Evolutionary conservation across 2,797 vertebrate genomes (phyloP), one percentile per base, ranked within the genome.

Genomic region (Remorina albescens): DNA sequence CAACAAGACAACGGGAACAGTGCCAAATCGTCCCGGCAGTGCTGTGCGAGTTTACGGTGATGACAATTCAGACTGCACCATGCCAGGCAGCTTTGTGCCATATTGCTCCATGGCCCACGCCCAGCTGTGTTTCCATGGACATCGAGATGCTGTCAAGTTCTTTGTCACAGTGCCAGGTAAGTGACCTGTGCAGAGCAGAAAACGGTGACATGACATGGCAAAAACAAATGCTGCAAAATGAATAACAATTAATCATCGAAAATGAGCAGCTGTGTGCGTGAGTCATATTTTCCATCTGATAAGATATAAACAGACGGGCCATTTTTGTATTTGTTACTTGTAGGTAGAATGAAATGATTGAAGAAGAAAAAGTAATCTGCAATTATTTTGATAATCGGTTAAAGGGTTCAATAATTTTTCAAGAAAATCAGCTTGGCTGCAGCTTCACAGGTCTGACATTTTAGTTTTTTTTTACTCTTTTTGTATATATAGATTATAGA

Each of bases 31-130:
- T 3, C 95, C 97, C 0, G 94, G 98, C 0, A 94, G 95, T 0
- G 91, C 98, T 46, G 96, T 99, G n/a, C 96, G 98, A 0, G 96
- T 99, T 56, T 99, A 97, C 0, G 91, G 95, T 0, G 96, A 98
- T 0, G 97, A 98, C 54, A 85, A 81, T 69, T 90, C 90, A 0
- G 97, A 98, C 83, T 58, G 81, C 19, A 95, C 89, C 34, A 64
- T 90, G 0, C 83, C 94, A 12, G 95, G 96, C 80, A 96, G 95
- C 85, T 97, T 95, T 63, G 97, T 99, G 76, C 98, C 97, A 0
- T 99, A 97, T 92, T 98, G 97, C 92, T 99, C 97, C 85, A 99
- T 99, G 97, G 97, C 98, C 15, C 97, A 99, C 69, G 98, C 98
- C 59, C 98, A 99, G 83, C 96, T 99, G 81, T 99, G 98, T 79